phyloP scores from a whole-genome alignment of 2,888 invertebrate species.

The Zhuqinia jingwanae region DNA sequence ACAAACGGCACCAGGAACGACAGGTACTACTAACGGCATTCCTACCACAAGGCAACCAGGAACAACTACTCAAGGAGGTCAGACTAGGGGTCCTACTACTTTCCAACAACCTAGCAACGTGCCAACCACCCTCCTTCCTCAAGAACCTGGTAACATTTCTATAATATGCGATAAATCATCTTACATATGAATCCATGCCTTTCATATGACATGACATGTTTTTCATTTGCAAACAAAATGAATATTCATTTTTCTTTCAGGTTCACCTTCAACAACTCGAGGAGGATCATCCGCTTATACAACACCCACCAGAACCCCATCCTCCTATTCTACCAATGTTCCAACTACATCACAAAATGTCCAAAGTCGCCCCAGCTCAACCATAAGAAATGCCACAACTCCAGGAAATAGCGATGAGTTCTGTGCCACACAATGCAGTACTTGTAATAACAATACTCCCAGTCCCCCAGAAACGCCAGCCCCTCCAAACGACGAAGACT shows the following conservation, averaged over 20 bases:
- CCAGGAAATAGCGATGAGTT: constrained; percentile 38
- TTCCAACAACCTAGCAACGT: not conserved
- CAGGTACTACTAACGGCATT: not conserved
- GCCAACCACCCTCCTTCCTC: constrained; percentile 8
- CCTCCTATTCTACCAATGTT: not conserved
- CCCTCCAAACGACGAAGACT: constrained; percentile 72
- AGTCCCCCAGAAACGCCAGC: not conserved
- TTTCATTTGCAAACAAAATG: not conserved
- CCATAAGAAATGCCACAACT: constrained; percentile 14
- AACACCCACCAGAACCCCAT: not conserved
- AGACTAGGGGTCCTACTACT: not conserved
- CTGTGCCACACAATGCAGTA: constrained; percentile 58
- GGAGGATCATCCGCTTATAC: constrained; percentile 7
- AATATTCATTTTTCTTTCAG: not conserved
- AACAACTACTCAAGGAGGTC: not conserved
- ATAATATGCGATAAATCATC: no score
- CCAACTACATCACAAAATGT: not conserved
- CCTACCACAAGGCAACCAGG: constrained; percentile 30
- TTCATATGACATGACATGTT: not conserved
- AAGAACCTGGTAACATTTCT: constrained; percentile 42
- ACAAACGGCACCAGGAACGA: constrained; percentile 32
- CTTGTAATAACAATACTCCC: constrained; percentile 54
- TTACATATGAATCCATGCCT: no score
- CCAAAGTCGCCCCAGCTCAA: not conserved
- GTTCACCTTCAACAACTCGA: not conserved